Conservation (phyloP, 2,888 invertebrate species). For the Sphaerophoria rueppellii region DNA sequence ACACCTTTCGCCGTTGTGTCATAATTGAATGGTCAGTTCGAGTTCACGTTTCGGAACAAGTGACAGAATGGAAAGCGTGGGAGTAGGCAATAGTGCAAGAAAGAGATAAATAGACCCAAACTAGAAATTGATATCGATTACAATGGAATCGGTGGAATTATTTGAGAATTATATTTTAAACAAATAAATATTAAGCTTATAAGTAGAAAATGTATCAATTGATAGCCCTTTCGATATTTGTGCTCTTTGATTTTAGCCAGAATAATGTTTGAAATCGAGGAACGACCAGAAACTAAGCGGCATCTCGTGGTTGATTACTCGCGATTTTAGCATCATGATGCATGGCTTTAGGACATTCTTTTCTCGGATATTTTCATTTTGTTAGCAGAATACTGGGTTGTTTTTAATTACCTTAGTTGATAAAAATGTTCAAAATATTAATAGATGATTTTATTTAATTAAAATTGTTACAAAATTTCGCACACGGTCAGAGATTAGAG, state of each 20-base stretch:
- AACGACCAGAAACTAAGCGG: too few species aligned
- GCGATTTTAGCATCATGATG: too few species aligned
- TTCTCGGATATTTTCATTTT: too few species aligned
- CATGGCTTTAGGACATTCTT: too few species aligned
- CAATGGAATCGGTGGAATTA: slow-evolving; percentile 28
- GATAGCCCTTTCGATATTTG: background rate
- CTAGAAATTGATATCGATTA: slow-evolving; percentile 50
- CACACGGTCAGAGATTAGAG: slow-evolving; percentile 31
- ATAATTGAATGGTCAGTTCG: slow-evolving; percentile 11
- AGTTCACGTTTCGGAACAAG: slow-evolving; percentile 14
- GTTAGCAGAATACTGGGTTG: too few species aligned
- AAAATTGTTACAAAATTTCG: slow-evolving; percentile 39
- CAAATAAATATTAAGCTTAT: background rate
- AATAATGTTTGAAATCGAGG: too few species aligned
- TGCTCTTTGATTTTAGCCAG: background rate
- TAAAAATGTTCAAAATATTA: background rate
- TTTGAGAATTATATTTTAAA: background rate
- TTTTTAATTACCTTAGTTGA: slow-evolving; percentile 35
- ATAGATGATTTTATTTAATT: background rate
- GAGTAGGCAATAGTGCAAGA: slow-evolving; percentile 6
- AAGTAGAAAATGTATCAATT: too few species aligned
- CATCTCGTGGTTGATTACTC: too few species aligned
- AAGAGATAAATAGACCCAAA: slow-evolving; percentile 18
- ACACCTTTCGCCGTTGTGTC: slow-evolving; percentile 43
- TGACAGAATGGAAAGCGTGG: slow-evolving; percentile 27